Base-by-base conservation (phyloP, 2,888 invertebrate species). In the Craniophora ligustri region DNA sequence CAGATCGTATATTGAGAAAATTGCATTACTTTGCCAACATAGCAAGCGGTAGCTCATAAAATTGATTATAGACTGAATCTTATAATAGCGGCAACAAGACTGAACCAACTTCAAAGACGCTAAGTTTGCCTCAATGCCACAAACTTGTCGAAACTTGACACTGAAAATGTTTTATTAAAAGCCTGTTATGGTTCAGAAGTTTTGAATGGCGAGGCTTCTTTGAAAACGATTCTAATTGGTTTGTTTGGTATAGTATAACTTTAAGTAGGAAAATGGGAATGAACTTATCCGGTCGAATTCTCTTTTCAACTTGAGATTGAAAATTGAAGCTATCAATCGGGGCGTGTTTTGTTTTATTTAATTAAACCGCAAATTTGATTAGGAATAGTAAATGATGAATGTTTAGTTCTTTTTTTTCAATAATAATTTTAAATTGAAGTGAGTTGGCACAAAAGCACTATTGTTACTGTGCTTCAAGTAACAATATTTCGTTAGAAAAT, bases 111-210 rank as follows among this genome's bases (percentile, higher is more conserved):
- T 62, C 31, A 38, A 55, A 38, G 40, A 38, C 34, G 40, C 44
- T 6, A 49, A 58, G 57, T 58, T 70, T 44, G 23, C 14, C 40
- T 59, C 45, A 51, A 57, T 60, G 55, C 58, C 46, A 28, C 47
- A 64, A 65, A 63, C 40, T 61, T 47, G 50, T 59, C 51, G 45
- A 60, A 69, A 65, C 54, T 72, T 75, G 68, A 74, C 51, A 67
- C 62, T 58, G 66, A 62, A 55, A 64, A 61, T 56, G 41, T 42
- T 64, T 51, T 66, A 71, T 68, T 57, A 58, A 57, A 54, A 67
- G 64, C 49, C 54, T 55, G 69, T 67, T 69, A 67, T 66, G 47
- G 44, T 59, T 38, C n/a, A 42, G 30, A 54, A 77, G 51, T 71
- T 71, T 49, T 19, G 5, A 5, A 15, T n/a, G 28, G 14, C 30